phyloP scores from a whole-genome alignment of 2,797 vertebrate species.

The Sorex maritimensis region DNA sequence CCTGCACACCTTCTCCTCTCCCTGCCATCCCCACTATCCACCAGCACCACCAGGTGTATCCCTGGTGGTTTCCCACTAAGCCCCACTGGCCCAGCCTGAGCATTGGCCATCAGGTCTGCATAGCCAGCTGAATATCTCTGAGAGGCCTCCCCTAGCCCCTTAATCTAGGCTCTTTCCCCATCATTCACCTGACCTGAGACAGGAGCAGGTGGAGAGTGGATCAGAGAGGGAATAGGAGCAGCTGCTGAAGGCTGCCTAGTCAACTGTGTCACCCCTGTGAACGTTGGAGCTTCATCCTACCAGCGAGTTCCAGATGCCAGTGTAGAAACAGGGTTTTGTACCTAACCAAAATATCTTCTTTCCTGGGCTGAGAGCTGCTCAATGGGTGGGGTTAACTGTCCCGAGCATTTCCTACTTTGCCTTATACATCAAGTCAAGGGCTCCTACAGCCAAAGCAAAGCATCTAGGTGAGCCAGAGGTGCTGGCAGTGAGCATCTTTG shows the following conservation, averaged over 20 bases:
- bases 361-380: not conserved
- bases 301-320: not conserved
- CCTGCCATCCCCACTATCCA: no score
- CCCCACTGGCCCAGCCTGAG: no score
- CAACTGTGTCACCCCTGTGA: not conserved
- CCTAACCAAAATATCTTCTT: not conserved
- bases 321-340: not conserved
- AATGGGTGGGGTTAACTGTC: not conserved
- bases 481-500: not conserved
- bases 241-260: not conserved
- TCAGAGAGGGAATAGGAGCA: not conserved
- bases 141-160: no score
- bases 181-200: not conserved
- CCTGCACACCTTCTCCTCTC: no score
- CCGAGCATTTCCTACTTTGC: not conserved
- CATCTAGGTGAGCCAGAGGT: not conserved
- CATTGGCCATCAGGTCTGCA: no score
- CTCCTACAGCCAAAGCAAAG: not conserved
- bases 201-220: not conserved
- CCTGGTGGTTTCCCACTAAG: no score
- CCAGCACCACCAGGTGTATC: no score
- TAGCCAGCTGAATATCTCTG: no score
- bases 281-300: not conserved
- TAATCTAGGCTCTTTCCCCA: not conserved
- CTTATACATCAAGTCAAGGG: not conserved